phyloP scores from a whole-genome alignment of 2,888 invertebrate genomes.

The Unio delphinus region DNA sequence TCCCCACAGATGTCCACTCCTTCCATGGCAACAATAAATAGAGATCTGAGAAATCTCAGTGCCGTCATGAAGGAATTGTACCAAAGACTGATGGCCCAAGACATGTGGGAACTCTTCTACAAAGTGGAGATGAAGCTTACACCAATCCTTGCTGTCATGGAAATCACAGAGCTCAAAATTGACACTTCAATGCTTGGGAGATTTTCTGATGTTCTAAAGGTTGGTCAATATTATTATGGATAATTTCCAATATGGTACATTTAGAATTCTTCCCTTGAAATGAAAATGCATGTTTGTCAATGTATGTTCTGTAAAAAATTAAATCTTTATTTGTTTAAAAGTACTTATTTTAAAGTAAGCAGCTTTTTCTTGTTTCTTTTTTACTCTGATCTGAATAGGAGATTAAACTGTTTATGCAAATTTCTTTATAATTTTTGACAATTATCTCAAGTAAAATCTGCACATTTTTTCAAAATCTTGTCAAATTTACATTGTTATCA shows the following conservation, averaged over 20 bases:
- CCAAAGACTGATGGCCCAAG: constrained; percentile 36
- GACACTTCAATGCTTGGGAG: constrained; percentile 46
- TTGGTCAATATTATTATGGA: constrained; percentile 11
- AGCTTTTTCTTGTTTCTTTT: too few relatives aligned
- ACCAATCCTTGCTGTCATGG: constrained; percentile 61
- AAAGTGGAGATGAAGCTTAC: constrained; percentile 57
- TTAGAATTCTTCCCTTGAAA: neutral
- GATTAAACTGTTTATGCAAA: too few relatives aligned
- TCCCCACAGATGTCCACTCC: neutral
- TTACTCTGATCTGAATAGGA: too few relatives aligned
- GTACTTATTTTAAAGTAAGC: too few relatives aligned
- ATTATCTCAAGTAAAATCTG: too few relatives aligned
- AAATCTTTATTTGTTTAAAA: too few relatives aligned
- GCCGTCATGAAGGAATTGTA: constrained; percentile 30
- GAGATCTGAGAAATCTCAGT: constrained; percentile 11
- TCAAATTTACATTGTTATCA: too few relatives aligned
- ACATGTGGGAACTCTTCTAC: constrained; percentile 52
- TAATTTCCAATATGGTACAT: neutral
- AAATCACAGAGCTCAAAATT: constrained; percentile 46
- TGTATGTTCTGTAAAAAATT: too few relatives aligned
- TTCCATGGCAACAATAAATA: neutral
- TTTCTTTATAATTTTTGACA: too few relatives aligned
- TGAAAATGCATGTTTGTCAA: too few relatives aligned
- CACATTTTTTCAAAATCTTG: too few relatives aligned
- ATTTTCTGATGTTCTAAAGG: constrained; percentile 59